Base-by-base conservation (phyloP, 1,140 invertebrate genomes). In the Diabrotica undecimpunctata region DNA sequence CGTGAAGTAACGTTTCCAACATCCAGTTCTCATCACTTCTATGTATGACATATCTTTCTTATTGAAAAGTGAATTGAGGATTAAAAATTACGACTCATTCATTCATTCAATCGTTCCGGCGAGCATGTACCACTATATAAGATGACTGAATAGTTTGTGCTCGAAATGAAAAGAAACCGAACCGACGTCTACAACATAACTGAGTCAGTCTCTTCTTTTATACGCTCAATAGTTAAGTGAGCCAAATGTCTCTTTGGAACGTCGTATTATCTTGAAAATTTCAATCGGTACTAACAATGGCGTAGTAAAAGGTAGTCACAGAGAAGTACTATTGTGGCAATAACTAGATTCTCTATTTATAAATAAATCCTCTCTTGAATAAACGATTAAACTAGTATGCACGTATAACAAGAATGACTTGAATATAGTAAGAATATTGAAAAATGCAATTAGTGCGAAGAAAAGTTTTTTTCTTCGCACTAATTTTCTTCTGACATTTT, bases 1-100 rank as follows among this genome's bases (percentile, higher is more conserved):
- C 25, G 25, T 25, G 25, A 25, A 25, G 25, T 25, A 25, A 25
- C 25, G 25, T 25, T 25, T 25, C 41, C 41, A 46, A 46, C 8
- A 46, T n/a, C 41, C 8, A 46, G 41, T 46, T 46, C 8, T 46
- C 41, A 46, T 46, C 41, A n/a, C 8, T 46, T 46, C n/a, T 46
- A 8, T 10, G 41, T 46, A 46, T 46, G 8, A n/a, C 8, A 46
- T 46, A 46, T 46, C 3, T 46, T 46, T 46, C 41, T 46, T 46
- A 46, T n/a, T 8, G 41, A 46, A n/a, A 46, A 46, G 8, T 46
- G 41, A 46, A 46, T 46, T n/a, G n/a, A 46, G 41, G 41, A 46
- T 46, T 46, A 46, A 46, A 46, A 46, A 46, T 46, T 46, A 46
- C 41, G 8, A 46, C 41, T 46, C 41, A 46, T 46, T 46, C 41